A percentile compares a stretch with the other conserved stretches of the same genome.
Evolutionary conservation across 2,888 invertebrate species (phyloP).

Genomic region (Tridacna gigas): DNA sequence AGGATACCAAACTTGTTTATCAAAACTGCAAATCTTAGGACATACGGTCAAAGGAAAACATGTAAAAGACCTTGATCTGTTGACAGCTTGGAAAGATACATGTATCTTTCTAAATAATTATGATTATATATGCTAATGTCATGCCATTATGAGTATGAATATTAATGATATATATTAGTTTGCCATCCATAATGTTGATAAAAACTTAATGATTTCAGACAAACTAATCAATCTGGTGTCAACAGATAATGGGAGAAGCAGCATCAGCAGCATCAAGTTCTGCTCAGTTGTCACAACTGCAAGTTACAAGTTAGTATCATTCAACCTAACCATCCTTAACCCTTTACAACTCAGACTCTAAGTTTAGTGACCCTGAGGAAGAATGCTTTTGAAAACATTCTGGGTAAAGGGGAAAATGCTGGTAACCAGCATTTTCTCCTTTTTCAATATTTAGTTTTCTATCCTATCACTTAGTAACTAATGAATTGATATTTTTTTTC

Average conservation of each 20-base stretch:
- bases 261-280: slow-evolving; percentile 71
- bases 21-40: too few relatives aligned
- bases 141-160: too few relatives aligned
- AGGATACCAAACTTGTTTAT: too few relatives aligned
- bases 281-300: slow-evolving; percentile 78
- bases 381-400: neutral
- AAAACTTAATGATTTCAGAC: neutral
- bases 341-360: neutral
- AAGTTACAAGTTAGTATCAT: slow-evolving; percentile 75
- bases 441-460: too few relatives aligned
- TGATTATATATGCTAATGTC: too few relatives aligned
- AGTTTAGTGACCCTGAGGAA: neutral
- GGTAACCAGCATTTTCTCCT: too few relatives aligned
- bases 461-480: too few relatives aligned
- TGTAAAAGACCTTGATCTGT: too few relatives aligned
- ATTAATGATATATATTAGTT: neutral
- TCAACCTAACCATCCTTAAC: neutral
- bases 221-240: neutral
- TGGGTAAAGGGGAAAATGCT: neutral
- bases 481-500: too few relatives aligned
- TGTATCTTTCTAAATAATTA: too few relatives aligned
- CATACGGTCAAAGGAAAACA: too few relatives aligned
- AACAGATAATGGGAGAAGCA: slow-evolving; percentile 78
- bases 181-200: neutral
- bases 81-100: too few relatives aligned